Base-by-base conservation (phyloP, 1,140 invertebrate genomes). In the Anastrepha obliqua region DNA sequence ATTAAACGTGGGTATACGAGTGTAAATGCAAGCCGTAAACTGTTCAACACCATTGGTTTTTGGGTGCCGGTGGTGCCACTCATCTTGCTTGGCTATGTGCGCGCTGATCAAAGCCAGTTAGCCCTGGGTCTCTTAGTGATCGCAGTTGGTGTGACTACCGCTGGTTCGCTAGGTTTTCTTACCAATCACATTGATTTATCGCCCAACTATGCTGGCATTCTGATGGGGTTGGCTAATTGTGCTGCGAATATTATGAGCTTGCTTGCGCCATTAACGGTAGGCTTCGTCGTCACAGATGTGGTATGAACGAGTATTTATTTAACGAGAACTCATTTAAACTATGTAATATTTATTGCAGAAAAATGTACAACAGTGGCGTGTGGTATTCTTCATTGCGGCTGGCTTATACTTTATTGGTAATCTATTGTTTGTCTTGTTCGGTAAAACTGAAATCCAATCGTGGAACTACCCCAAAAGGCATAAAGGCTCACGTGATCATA, bases 141-240 rank as follows among this genome's bases (percentile, higher is more conserved):
- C 0, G 96, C 97, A 2, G 97, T 98, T 7, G 96, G 96, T 3
- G 94, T 97, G 4, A 97, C 98, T 89, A 96, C 97, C 9, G 96
- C 96, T 58, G 95, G 96, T 70, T 97, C 96, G 90, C 95, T 96
- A 64, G 97, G 97, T 8, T 95, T 93, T 89, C 94, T 95, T 90
- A 94, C 96, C 51, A 96, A 96, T 90, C 96, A 96, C 87, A 95
- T 97, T 88, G 97, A 97, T 92, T 94, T 97, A 89, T 95, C 96
- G 9, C 96, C 97, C 0, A 97, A 97, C 90, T 97, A 96, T 90
- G 95, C 96, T 2, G 97, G 97, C 44, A 95, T 96, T 1, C 91
- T 97, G 39, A 93, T 93, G 92, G 93, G 97, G 65, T 94, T 98
- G 65, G 97, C 96, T 74, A 97, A 97, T 93, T 96, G 96, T 78